Conservation (phyloP, 2,113 vertebrate species). For the Micromys minutus region DNA sequence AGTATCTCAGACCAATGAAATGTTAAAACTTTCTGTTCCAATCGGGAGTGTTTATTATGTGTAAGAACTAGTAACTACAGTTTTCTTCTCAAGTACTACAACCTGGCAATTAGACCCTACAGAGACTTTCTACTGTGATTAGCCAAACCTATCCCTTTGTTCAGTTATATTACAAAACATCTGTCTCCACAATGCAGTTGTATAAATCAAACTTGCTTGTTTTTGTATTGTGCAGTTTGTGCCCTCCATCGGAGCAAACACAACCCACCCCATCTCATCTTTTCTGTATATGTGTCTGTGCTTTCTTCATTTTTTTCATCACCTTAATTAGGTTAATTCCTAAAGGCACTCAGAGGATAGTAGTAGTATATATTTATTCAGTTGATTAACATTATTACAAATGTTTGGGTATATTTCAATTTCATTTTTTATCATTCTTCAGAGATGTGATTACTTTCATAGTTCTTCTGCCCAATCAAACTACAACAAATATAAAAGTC, state of each 20-base stretch:
- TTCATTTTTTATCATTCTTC: conserved; percentile 31
- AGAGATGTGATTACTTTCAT: background rate
- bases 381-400: background rate
- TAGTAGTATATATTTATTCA: background rate
- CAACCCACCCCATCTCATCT: background rate
- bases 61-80: background rate
- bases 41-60: background rate
- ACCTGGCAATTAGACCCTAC: background rate
- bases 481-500: background rate
- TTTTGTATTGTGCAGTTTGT: background rate
- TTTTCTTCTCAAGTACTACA: background rate
- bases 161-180: background rate
- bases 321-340: background rate
- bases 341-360: background rate
- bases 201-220: background rate
- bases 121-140: background rate
- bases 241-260: background rate
- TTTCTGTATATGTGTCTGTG: background rate
- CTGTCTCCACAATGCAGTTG: background rate
- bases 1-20: background rate
- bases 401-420: background rate
- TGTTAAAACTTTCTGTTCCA: background rate
- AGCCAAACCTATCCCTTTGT: background rate
- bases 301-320: background rate
- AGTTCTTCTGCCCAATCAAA: background rate